Evolutionary conservation across 1,140 invertebrate species (phyloP), one percentile per base, ranked within the genome.

Genomic region (Heliconius hewitsoni): DNA sequence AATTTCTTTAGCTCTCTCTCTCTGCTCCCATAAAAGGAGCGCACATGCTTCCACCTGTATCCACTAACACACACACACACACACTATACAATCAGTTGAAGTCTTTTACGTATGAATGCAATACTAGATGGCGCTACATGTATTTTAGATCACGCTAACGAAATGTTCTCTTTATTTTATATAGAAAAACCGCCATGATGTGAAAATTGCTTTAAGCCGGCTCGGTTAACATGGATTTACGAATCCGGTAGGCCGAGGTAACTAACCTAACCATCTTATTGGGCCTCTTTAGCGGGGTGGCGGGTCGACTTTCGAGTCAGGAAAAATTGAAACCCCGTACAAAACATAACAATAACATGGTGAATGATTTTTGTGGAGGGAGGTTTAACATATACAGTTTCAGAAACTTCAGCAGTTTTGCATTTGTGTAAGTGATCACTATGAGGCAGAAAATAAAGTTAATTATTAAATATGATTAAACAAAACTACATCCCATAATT

Each of bases 261-360:
- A 76, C 92, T 94, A 94, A 94, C 93, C 93, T 94, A 94, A 94
- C 91, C 91, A 87, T 74, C 73, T 92, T 92, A 89, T 93, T 82
- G 93, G 92, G 85, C 92, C 90, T 93, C 91, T 89, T 94, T 94
- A 9, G 87, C 89, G 87, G 88, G 85, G 88, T 93, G 83, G 85
- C 93, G 88, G 91, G 92, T 90, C 93, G 91, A 89, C 91, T 90
- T 80, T 89, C 89, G 91, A 83, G 91, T 91, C 93, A 94, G 70
- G 93, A 90, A 91, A 91, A 93, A 93, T 90, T 92, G 93, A 93
- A 94, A 93, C 87, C 86, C 87, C 89, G 88, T 82, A 74, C 85
- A 73, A 78, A 23, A 70, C 52, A 34, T 19, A 11, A 57, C 23
- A 18, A 72, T 60, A 60, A 27, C n/a, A 66, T 42, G n/a, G 3